A percentile compares a stretch with the other conserved stretches of the same genome.
Evolutionary conservation across 2,113 vertebrate genomes (phyloP).

Genomic region (Pedionomus torquatus): DNA sequence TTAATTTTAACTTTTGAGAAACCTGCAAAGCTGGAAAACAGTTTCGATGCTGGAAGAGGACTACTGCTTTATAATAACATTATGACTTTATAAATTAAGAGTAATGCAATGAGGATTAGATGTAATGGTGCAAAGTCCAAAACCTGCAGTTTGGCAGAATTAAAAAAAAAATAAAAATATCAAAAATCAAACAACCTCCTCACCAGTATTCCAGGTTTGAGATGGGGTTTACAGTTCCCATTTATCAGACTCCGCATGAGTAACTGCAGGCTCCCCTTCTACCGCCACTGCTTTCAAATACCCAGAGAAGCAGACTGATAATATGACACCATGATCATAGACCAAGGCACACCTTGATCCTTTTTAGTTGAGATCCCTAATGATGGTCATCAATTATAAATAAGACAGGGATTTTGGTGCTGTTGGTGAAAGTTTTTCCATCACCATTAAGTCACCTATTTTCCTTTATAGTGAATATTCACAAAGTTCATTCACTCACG

Average conservation of each 20-base stretch:
- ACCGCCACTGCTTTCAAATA: not conserved
- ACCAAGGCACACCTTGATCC: not conserved
- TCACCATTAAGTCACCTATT: not conserved
- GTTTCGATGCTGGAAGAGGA: not conserved
- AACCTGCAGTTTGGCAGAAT: not conserved
- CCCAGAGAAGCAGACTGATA: not conserved
- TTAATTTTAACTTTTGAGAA: not conserved
- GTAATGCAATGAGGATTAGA: not conserved
- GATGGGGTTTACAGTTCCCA: not conserved
- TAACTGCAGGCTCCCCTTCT: not conserved
- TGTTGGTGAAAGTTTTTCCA: not conserved
- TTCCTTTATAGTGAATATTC: not conserved
- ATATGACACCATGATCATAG: not conserved
- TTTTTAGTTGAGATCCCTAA: not conserved
- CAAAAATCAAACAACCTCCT: not conserved
- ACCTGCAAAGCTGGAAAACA: not conserved
- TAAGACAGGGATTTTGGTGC: not conserved
- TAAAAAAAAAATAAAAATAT: no score
- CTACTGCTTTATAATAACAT: not conserved
- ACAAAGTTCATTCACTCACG: not conserved
- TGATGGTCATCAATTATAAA: not conserved
- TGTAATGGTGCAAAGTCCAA: not conserved
- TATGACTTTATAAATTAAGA: not conserved
- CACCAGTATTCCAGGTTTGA: not conserved
- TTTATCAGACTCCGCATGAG: not conserved